Conservation (phyloP, 2,888 invertebrate species). For the Hesperia comma region DNA sequence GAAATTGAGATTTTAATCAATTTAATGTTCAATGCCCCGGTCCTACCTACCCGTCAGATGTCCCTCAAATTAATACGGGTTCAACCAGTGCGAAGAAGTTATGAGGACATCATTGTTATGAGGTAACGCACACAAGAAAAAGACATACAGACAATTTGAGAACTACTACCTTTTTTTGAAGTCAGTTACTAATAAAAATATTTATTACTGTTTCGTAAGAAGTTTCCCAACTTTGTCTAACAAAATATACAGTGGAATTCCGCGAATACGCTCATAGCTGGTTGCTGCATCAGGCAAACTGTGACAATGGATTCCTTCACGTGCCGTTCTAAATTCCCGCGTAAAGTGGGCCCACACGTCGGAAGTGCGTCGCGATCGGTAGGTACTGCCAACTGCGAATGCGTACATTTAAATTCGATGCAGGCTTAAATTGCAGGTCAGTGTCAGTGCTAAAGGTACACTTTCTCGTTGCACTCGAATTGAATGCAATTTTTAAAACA, state of each 20-base stretch:
- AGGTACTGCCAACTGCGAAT: background rate
- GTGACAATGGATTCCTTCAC: constrained; percentile 40
- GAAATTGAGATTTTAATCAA: background rate
- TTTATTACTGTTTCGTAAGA: too few species aligned
- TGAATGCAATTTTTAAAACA: background rate
- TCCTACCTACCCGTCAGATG: background rate
- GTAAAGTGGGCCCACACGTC: constrained; percentile 46
- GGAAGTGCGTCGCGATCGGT: constrained; percentile 47
- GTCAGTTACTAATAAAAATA: too few species aligned
- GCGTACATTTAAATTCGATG: constrained; percentile 23
- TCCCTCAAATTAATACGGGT: too few species aligned
- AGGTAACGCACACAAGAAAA: too few species aligned
- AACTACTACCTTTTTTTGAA: too few species aligned
- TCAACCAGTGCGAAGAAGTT: too few species aligned
- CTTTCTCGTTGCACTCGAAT: constrained; percentile 17
- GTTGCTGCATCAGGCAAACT: constrained; percentile 22
- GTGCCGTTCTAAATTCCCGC: constrained; percentile 37
- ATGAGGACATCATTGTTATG: too few species aligned
- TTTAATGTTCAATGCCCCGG: background rate
- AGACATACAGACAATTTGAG: too few species aligned
- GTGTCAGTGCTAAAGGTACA: constrained; percentile 10
- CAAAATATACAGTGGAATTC: constrained; percentile 9
- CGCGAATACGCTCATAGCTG: constrained; percentile 7
- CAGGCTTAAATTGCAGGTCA: constrained; percentile 21
- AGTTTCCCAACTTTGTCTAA: background rate